Evolutionary conservation across 2,888 invertebrate species (phyloP).

Genomic region (Cactoblastis cactorum): DNA sequence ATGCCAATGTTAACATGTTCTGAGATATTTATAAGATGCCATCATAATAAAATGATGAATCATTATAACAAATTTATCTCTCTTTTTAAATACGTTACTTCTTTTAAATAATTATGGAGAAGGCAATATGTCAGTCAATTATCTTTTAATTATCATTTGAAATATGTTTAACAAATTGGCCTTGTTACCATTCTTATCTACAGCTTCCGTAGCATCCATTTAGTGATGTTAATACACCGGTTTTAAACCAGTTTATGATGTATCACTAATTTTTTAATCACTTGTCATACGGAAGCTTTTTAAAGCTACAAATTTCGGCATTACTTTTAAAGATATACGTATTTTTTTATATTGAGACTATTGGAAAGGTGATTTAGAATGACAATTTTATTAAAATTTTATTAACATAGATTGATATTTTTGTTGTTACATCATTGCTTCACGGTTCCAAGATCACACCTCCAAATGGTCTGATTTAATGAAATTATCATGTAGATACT

Average conservation of each 20-base stretch:
- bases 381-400: too few species aligned
- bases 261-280: conserved; percentile 6
- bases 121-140: too few species aligned
- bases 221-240: conserved; percentile 2
- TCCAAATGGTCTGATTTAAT: too few species aligned
- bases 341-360: too few species aligned
- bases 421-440: too few species aligned
- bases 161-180: not conserved
- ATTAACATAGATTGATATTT: too few species aligned
- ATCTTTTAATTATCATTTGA: not conserved
- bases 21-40: too few species aligned
- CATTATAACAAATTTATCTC: not conserved
- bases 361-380: too few species aligned
- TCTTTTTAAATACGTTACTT: not conserved
- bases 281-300: not conserved
- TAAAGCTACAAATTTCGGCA: not conserved
- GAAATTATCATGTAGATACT: too few species aligned
- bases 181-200: conserved; percentile 7
- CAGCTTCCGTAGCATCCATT: conserved; percentile 4
- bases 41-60: too few species aligned
- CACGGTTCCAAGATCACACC: too few species aligned
- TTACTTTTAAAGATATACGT: not conserved
- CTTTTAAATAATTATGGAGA: too few species aligned
- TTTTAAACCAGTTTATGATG: conserved; percentile 5
- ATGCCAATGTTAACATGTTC: not conserved